phyloP scores from a whole-genome alignment of 2,888 invertebrate genomes.

The Galerucella pusilla region DNA sequence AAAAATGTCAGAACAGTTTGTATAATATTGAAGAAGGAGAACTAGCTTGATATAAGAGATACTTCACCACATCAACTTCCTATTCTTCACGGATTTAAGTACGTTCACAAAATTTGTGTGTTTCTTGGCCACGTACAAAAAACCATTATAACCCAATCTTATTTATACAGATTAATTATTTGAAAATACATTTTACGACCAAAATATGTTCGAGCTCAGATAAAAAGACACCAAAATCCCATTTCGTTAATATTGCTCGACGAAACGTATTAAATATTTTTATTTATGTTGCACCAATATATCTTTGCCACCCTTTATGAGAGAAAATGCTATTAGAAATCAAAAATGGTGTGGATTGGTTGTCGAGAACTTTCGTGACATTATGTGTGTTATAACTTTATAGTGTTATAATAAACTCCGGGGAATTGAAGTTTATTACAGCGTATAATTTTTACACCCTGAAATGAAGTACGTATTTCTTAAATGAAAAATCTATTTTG shows the following conservation, averaged over 20 bases:
- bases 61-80: no score
- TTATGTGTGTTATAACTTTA: slow-evolving; percentile 52
- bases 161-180: background rate
- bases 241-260: slow-evolving; percentile 33
- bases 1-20: no score
- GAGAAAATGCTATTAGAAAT: slow-evolving; percentile 46
- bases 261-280: slow-evolving; percentile 35
- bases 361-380: slow-evolving; percentile 45
- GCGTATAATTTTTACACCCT: slow-evolving; percentile 27
- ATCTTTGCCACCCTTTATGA: slow-evolving; percentile 32
- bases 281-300: slow-evolving; percentile 42
- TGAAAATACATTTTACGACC: background rate
- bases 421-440: slow-evolving; percentile 37
- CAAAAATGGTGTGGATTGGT: slow-evolving; percentile 50
- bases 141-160: no score
- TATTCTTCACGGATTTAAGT: no score
- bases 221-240: slow-evolving; percentile 29
- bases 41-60: no score
- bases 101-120: no score
- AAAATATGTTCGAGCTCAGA: background rate
- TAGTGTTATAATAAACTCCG: slow-evolving; percentile 53
- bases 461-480: slow-evolving; percentile 12
- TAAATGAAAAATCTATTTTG: background rate
- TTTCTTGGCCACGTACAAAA: no score
- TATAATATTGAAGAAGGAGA: no score